Evolutionary conservation across 2,888 invertebrate genomes (phyloP).

Genomic region (Pimpla rufipes): DNA sequence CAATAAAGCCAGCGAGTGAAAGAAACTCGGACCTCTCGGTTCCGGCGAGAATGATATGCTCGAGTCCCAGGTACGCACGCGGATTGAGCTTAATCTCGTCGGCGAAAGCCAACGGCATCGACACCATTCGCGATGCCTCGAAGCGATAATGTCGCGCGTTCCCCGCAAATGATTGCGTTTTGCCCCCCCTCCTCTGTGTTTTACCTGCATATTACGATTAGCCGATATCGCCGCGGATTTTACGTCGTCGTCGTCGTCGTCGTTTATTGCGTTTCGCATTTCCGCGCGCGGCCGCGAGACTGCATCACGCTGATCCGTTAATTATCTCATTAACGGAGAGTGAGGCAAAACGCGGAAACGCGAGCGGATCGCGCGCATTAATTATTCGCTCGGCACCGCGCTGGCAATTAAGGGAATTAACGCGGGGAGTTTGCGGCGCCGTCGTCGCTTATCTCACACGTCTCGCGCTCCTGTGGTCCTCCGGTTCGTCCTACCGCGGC

Average conservation of each 20-base stretch:
- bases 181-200: background rate
- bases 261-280: conserved; percentile 3
- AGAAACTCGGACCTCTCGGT: too few species aligned
- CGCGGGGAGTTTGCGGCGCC: conserved; percentile 56
- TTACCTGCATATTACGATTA: too few species aligned
- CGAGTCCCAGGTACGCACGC: background rate
- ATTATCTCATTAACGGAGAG: conserved; percentile 75
- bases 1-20: too few species aligned
- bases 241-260: conserved; percentile 1
- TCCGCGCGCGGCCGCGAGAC: background rate
- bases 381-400: conserved; percentile 74
- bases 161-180: background rate
- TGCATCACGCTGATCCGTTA: conserved; percentile 47
- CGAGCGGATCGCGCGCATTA: conserved; percentile 74
- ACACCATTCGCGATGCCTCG: conserved; percentile 6
- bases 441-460: conserved; percentile 50
- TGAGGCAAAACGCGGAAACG: conserved; percentile 76
- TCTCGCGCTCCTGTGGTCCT: conserved; percentile 4
- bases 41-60: conserved; percentile 18
- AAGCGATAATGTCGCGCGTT: background rate
- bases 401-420: conserved; percentile 80
- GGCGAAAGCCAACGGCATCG: conserved; percentile 35
- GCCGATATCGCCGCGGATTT: too few species aligned
- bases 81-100: conserved; percentile 17
- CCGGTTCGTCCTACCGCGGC: background rate